A percentile compares a stretch with the other conserved stretches of the same genome.
phyloP scores from a whole-genome alignment of 2,888 invertebrate genomes.

The Halictus ligatus region DNA sequence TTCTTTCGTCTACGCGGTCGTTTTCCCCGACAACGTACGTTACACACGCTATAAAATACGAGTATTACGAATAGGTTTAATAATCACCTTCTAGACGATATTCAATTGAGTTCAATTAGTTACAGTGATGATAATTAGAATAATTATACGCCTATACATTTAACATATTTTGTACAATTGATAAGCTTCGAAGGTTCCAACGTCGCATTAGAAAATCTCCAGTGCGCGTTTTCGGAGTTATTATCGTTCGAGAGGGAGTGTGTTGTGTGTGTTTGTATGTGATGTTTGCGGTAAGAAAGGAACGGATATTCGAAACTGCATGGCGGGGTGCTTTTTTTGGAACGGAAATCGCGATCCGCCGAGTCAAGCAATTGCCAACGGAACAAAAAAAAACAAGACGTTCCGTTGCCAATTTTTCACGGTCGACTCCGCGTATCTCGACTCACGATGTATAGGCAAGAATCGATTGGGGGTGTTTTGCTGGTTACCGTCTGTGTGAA shows the following conservation, averaged over 20 bases:
- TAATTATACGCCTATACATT: slow-evolving; percentile 77
- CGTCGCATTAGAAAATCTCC: slow-evolving; percentile 65
- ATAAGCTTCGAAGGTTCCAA: slow-evolving; percentile 78
- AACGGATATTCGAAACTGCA: background rate
- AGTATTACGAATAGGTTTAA: slow-evolving; percentile 74
- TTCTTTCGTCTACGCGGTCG: slow-evolving; percentile 24
- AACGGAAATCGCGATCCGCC: slow-evolving; percentile 62
- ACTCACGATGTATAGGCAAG: background rate
- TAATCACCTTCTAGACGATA: slow-evolving; percentile 74
- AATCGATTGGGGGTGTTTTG: background rate
- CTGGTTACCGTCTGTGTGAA: background rate
- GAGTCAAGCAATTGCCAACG: slow-evolving; percentile 64
- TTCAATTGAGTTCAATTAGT: slow-evolving; percentile 65
- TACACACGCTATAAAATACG: slow-evolving; percentile 75
- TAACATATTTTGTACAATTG: slow-evolving; percentile 81
- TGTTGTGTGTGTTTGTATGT: background rate
- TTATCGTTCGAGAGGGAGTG: slow-evolving; percentile 8
- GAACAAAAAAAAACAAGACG: slow-evolving; percentile 32
- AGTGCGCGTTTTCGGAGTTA: slow-evolving; percentile 37
- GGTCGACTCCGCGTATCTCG: slow-evolving; percentile 58
- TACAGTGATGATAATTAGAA: slow-evolving; percentile 74
- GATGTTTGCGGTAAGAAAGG: background rate
- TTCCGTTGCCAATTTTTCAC: slow-evolving; percentile 16
- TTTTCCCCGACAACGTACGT: slow-evolving; percentile 39
- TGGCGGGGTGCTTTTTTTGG: background rate